phyloP scores from a whole-genome alignment of 2,797 vertebrate species.

The Tauraco hartlaubi region DNA sequence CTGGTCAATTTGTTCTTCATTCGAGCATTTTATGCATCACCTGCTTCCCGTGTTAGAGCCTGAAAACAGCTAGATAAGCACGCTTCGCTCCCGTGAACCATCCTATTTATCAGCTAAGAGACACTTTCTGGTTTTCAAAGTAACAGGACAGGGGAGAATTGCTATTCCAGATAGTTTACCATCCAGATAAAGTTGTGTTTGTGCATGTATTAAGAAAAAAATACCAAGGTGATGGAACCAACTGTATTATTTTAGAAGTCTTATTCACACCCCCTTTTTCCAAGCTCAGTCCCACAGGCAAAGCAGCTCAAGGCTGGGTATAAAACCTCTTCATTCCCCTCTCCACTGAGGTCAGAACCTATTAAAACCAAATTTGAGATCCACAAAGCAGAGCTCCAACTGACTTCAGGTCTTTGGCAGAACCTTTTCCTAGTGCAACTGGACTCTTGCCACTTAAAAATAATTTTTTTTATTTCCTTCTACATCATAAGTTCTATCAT shows the following conservation, averaged over 20 bases:
- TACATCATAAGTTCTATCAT: neutral
- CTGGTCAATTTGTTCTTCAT: neutral
- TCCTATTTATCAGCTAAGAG: neutral
- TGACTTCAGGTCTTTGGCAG: accelerated
- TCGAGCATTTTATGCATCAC: neutral
- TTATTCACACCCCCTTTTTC: neutral
- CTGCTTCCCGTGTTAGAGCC: neutral
- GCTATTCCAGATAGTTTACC: neutral
- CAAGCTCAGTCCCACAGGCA: neutral
- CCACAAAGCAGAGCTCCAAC: neutral
- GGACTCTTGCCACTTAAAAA: neutral
- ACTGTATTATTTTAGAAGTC: neutral
- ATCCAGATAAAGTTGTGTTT: neutral
- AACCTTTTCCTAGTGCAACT: neutral
- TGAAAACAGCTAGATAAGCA: neutral
- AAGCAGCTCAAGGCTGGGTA: neutral
- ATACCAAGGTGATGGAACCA: neutral
- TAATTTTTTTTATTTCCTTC: no score
- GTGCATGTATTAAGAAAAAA: neutral
- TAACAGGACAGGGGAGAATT: neutral
- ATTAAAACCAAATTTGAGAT: neutral
- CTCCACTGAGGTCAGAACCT: neutral
- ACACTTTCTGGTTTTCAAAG: neutral
- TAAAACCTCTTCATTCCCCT: neutral
- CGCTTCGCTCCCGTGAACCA: neutral